Base-by-base conservation (phyloP, 2,797 vertebrate species). In the Gymnoscopelus microlampas region DNA sequence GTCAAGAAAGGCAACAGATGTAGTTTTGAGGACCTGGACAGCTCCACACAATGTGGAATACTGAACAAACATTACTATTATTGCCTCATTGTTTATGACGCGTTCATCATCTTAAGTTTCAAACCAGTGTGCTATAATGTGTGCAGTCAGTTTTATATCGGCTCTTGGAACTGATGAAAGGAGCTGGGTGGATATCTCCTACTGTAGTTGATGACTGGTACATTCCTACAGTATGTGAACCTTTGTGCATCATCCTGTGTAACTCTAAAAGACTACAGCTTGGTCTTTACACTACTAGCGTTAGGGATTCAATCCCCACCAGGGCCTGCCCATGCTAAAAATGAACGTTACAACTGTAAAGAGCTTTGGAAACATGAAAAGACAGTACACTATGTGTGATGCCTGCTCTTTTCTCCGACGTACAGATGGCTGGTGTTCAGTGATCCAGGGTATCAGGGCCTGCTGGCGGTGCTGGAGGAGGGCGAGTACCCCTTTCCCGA, bases 391-490 rank as follows among this genome's bases (percentile, higher is more conserved):
- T 12, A n/a, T 13, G 3, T 65, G 32, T 47, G 14, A 10, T 50
- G 13, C 15, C 58, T 73, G 39, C 39, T 9, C 7, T 59, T 72
- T 51, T 9, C 23, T 65, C 7, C 32, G 32, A 24, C 56, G 47
- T 65, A 66, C 80, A 99, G 97, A 74, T 99, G 97, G 97, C 78
- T 97, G 65, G 88, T 99, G 78, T 98, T 95, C 84, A 96, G 97
- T 89, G 95, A 98, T 60, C 94, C 96, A 1, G 95, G 94, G 35
- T 97, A 95, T 77, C 91, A 96, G 81, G 97, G 97, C 48, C 79
- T 94, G 53, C 78, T 97, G n/a, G 89, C 94, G 49, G 93, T 99
- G 73, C 81, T 99, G 87, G 96, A 98, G 77, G 80, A 89, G 4
- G 97, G 96, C 47, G 94, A 91, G 80, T 99, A 97, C 84, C 95